These are phyloP conservation scores for Sussaba pulchella DNA, from an alignment of 2,888 invertebrate genomes.

Conservation along the genomic window DNA sequence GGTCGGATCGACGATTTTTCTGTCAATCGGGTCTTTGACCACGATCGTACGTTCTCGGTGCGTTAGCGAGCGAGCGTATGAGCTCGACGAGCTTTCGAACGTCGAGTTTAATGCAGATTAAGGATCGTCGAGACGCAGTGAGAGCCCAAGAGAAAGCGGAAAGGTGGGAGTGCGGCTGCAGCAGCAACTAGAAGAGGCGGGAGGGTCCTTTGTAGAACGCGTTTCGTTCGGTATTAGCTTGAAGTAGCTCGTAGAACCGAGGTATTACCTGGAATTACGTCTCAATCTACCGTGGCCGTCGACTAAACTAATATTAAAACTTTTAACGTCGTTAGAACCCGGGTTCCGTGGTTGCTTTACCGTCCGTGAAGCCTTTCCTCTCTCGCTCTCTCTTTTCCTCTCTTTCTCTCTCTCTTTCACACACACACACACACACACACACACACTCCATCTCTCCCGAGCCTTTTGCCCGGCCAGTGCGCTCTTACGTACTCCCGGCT, in stretches of 20 bases:
- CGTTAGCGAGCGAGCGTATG: too few species aligned
- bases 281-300: slow-evolving; percentile 84
- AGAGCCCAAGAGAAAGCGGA: not conserved
- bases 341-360: slow-evolving; percentile 83
- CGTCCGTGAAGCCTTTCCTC: slow-evolving; percentile 80
- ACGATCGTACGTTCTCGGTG: too few species aligned
- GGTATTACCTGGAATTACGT: slow-evolving; percentile 85
- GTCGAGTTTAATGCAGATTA: slow-evolving; percentile 53
- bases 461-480: slow-evolving; percentile 51
- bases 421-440: not conserved
- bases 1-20: too few species aligned
- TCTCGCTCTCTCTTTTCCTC: slow-evolving; percentile 53
- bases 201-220: slow-evolving; percentile 83
- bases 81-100: too few species aligned
- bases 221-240: slow-evolving; percentile 82
- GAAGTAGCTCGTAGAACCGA: slow-evolving; percentile 83
- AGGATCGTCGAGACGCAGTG: slow-evolving; percentile 53
- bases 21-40: too few species aligned
- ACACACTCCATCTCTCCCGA: not conserved
- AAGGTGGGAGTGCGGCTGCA: slow-evolving; percentile 47
- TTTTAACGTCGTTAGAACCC: slow-evolving; percentile 84
- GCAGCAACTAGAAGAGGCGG: slow-evolving; percentile 68
- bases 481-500: slow-evolving; percentile 32
- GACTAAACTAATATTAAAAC: slow-evolving; percentile 85
- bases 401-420: slow-evolving; percentile 20